phyloP scores from a whole-genome alignment of 2,797 vertebrate species.

The Melanotaenia pygmaea region DNA sequence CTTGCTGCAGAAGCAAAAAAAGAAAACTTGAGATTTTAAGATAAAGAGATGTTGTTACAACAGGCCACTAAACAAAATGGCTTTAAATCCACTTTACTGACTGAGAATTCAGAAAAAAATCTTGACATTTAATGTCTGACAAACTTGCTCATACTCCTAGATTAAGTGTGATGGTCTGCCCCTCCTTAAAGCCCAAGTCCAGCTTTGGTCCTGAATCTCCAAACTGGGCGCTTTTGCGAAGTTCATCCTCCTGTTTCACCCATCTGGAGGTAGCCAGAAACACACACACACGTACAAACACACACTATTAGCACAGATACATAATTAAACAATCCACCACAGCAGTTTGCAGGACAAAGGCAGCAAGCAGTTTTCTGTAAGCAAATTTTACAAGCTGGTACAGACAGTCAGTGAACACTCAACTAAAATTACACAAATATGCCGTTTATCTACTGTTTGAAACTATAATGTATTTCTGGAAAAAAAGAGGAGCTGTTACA shows the following conservation, averaged over 20 bases:
- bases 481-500: no score
- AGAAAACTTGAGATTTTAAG: background rate
- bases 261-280: constrained; percentile 79
- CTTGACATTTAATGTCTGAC: background rate
- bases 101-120: background rate
- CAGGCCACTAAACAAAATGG: no score
- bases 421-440: no score
- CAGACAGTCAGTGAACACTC: no score
- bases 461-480: no score
- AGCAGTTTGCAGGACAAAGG: constrained; percentile 42
- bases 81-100: no score
- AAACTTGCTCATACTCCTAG: constrained; percentile 85
- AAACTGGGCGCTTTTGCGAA: constrained; percentile 89
- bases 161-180: constrained; percentile 95
- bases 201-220: constrained; percentile 90
- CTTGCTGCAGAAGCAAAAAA: constrained; percentile 79
- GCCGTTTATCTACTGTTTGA: background rate
- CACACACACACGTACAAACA: background rate
- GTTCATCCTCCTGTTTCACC: constrained; percentile 95
- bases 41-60: no score
- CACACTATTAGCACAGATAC: constrained; percentile 36
- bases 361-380: constrained; percentile 10
- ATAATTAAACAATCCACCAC: constrained; percentile 44
- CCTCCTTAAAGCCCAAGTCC: constrained; percentile 96
- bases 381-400: background rate